A percentile compares a stretch with the other conserved stretches of the same genome.
Evolutionary conservation across 1,140 invertebrate genomes (phyloP).

Genomic region (Euura lappo): DNA sequence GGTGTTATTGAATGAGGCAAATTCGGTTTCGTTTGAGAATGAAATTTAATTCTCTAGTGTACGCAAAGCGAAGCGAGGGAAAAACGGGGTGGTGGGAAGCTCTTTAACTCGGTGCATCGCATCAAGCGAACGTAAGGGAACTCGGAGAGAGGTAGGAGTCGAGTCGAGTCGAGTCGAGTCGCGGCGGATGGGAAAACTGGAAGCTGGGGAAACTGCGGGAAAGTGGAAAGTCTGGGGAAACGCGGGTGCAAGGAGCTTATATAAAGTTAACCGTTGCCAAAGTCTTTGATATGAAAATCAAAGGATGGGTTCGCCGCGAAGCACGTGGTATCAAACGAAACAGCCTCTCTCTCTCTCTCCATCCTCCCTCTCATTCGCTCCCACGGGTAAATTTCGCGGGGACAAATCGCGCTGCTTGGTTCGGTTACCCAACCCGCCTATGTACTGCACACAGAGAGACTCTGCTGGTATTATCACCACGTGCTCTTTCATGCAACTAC

Average conservation of each 20-base stretch:
- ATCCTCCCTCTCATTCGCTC: background rate
- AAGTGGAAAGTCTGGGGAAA: slow-evolving; percentile 1
- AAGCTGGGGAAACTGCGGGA: background rate
- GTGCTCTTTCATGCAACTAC: background rate
- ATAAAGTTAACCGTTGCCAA: slow-evolving; percentile 22
- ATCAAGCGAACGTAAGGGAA: no score
- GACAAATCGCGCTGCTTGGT: background rate
- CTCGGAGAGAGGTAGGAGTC: background rate
- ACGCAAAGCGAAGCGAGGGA: background rate
- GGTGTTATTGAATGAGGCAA: no score
- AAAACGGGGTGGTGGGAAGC: no score
- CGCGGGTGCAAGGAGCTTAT: slow-evolving; percentile 1
- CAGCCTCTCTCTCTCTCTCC: slow-evolving; percentile 7
- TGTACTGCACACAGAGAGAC: no score
- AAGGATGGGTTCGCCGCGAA: slow-evolving; percentile 11
- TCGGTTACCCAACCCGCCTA: background rate
- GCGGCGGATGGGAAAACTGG: background rate
- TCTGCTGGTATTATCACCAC: background rate
- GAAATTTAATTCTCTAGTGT: background rate
- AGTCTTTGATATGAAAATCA: slow-evolving; percentile 27
- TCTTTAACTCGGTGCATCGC: no score
- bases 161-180: background rate
- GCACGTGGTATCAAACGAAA: slow-evolving; percentile 26
- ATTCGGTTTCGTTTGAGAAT: background rate
- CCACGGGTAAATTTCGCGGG: no score